Percentiles rank a stretch among this genome's conserved stretches.
Evolutionary conservation across 2,113 vertebrate species (phyloP).

Genomic region (Plestiodon gilberti): DNA sequence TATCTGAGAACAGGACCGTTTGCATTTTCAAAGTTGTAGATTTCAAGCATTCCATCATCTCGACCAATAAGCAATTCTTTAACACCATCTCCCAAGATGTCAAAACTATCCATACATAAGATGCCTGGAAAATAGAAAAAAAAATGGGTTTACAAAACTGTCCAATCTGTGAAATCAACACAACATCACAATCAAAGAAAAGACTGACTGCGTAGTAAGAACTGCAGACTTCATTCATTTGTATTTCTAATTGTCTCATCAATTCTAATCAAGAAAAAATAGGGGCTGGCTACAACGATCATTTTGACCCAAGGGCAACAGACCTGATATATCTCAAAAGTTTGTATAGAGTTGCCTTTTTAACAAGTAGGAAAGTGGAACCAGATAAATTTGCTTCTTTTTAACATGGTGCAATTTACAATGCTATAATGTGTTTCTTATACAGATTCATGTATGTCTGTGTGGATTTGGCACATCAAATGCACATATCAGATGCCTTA

Average conservation of each 20-base stretch:
- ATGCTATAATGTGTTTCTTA: background rate
- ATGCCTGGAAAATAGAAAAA: constrained; percentile 79
- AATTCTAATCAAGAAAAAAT: background rate
- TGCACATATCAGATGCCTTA: background rate
- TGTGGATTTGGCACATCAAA: background rate
- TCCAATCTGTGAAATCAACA: background rate
- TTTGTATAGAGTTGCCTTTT: background rate
- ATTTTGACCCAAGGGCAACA: background rate
- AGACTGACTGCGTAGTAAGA: background rate
- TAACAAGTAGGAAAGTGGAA: background rate
- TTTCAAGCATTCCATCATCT: constrained; percentile 91
- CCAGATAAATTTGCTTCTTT: background rate
- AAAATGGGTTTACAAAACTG: background rate
- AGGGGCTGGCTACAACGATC: background rate
- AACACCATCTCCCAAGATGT: constrained; percentile 94
- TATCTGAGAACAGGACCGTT: constrained; percentile 85
- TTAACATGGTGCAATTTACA: background rate
- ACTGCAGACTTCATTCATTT: background rate
- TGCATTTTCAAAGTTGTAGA: constrained; percentile 85
- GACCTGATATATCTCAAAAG: background rate
- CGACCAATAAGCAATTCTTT: constrained; percentile 92
- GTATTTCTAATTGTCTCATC: background rate
- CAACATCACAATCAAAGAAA: background rate
- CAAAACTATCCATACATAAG: constrained; percentile 92
- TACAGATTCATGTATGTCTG: background rate